Base-by-base conservation (phyloP, 2,888 invertebrate species). In the Eupithecia subumbrata region DNA sequence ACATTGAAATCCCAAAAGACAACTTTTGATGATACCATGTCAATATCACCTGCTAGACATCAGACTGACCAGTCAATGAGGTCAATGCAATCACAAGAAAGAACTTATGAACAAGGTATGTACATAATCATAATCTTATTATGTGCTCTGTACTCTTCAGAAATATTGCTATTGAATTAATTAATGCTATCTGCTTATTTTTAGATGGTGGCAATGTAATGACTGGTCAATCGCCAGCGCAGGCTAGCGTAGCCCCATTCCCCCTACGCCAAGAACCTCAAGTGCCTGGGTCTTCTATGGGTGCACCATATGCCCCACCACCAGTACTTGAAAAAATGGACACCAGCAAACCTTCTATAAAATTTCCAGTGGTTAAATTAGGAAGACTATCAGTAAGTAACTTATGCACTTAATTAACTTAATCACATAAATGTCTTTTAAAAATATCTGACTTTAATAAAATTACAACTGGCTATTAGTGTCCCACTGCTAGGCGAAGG, bases 171-270 rank as follows among this genome's bases (percentile, higher is more conserved):
- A 9, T n/a, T n/a, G n/a, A 18, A 56, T 56, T 22, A 18, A 48
- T 9, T 48, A 9, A 34, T 66, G 40, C 18, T 37, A 64, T 34
- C 40, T 73, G 69, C 72, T 12, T 69, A 69, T 86, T 71, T 76
- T 74, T 45, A 76, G 76, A 76, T 74, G 93, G 89, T 86, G 94
- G 94, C 76, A 94, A 94, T 86, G 93, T 91, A 75, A 87, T 94
- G 84, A 91, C 92, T 81, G 95, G 95, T 16, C 95, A 96, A 79
- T 96, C 96, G 64, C 96, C 96, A 76, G 96, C 96, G 34, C 96
- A 96, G 90, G 96, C 96, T 30, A 96, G 96, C 82, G 95, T 96
- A 75, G 96, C 96, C 56, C 96, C 96, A 34, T 95, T 95, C 64
- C 95, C 95, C 16, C 85, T 95, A 73, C 92, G 95, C 56, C 92